Evolutionary conservation across 2,888 invertebrate species (phyloP).

Genomic region (Physocephala rufipes): DNA sequence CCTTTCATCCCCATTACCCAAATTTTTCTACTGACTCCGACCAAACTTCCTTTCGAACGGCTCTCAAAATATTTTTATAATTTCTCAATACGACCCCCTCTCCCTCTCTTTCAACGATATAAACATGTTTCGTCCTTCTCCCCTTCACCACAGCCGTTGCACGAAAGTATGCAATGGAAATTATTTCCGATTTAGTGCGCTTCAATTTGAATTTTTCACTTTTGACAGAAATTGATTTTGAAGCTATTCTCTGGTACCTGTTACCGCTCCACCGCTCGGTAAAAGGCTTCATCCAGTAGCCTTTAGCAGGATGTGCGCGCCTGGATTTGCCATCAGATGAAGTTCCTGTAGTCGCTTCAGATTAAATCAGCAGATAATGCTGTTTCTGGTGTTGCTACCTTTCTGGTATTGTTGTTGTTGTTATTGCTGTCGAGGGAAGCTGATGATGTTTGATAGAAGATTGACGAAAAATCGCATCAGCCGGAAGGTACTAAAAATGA

Average conservation of each 20-base stretch:
- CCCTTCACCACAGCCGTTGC: not conserved
- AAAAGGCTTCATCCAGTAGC: too few species aligned
- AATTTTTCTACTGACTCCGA: too few species aligned
- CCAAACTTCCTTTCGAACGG: too few species aligned
- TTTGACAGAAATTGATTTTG: slow-evolving; percentile 34
- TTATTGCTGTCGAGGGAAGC: too few species aligned
- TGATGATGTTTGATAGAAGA: not conserved
- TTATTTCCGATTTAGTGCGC: slow-evolving; percentile 30
- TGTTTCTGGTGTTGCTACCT: slow-evolving; percentile 15
- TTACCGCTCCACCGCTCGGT: not conserved
- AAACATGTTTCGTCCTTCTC: too few species aligned
- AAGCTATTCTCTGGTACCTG: not conserved
- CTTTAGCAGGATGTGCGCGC: not conserved
- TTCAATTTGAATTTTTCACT: slow-evolving; percentile 14
- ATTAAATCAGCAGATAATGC: slow-evolving; percentile 4
- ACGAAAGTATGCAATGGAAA: slow-evolving; percentile 15
- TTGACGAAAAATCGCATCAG: slow-evolving; percentile 14
- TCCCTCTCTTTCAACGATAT: too few species aligned
- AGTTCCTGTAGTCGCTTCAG: not conserved
- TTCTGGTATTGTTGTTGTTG: not conserved
- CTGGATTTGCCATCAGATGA: not conserved
- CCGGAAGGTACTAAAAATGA: slow-evolving; percentile 25
- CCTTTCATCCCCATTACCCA: too few species aligned
- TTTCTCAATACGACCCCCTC: too few species aligned
- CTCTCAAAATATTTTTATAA: too few species aligned